Conservation (phyloP, 2,113 vertebrate species). For the Typhlomys cinereus region DNA sequence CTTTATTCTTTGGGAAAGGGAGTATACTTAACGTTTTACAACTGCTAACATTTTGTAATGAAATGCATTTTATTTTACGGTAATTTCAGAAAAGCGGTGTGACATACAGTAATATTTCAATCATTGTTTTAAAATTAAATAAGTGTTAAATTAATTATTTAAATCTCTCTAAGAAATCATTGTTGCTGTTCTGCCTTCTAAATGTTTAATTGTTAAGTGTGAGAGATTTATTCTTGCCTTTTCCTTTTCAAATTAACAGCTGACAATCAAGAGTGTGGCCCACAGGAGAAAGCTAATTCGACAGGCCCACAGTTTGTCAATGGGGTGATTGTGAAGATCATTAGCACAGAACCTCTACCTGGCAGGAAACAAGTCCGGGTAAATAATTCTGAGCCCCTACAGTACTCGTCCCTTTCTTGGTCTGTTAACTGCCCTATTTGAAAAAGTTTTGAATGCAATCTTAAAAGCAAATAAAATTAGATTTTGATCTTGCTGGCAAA, state of each 20-base stretch:
- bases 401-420: constrained; percentile 69
- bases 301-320: constrained; percentile 92
- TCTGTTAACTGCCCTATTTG: background rate
- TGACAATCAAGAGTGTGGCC: constrained; percentile 47
- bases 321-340: constrained; percentile 96
- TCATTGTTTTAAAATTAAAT: background rate
- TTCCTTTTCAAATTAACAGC: constrained; percentile 70
- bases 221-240: background rate
- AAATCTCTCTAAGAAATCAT: background rate
- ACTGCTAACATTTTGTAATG: background rate
- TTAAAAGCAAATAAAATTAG: constrained; percentile 36
- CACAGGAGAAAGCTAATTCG: constrained; percentile 81
- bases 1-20: constrained; percentile 9
- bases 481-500: constrained; percentile 7
- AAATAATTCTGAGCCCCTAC: constrained; percentile 78
- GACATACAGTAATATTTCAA: background rate
- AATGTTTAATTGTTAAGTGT: background rate
- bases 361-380: constrained; percentile 93
- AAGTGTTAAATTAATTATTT: constrained; percentile 3
- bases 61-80: background rate
- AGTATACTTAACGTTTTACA: background rate
- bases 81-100: background rate
- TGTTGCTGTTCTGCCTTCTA: background rate
- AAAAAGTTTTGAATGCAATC: constrained; percentile 71
- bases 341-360: constrained; percentile 90